A percentile compares a stretch with the other conserved stretches of the same genome.
phyloP scores from a whole-genome alignment of 2,113 vertebrate genomes.

The Eulacestoma nigropectus region DNA sequence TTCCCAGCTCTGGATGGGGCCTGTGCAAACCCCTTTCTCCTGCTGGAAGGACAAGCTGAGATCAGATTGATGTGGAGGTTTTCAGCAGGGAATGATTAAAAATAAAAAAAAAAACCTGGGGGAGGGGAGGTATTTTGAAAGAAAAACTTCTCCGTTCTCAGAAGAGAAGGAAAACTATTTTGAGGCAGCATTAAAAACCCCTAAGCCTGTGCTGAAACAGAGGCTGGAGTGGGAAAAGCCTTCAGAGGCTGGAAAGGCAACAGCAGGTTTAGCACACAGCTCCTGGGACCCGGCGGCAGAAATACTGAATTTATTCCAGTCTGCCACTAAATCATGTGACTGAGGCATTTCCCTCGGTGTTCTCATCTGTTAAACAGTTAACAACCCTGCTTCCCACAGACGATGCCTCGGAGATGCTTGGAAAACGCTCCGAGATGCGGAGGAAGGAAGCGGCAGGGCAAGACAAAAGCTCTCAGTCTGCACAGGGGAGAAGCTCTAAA shows the following conservation, averaged over 20 bases:
- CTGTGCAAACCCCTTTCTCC: constrained; percentile 19
- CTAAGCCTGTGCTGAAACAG: background rate
- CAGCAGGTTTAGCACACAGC: background rate
- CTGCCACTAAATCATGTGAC: background rate
- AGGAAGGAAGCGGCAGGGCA: background rate
- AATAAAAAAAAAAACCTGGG: background rate
- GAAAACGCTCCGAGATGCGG: background rate
- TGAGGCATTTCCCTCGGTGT: background rate
- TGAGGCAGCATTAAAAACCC: background rate
- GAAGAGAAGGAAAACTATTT: background rate
- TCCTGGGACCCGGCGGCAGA: background rate
- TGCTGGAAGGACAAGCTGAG: constrained; percentile 40
- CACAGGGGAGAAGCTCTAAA: background rate
- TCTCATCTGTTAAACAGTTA: background rate
- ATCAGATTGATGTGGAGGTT: constrained; percentile 13
- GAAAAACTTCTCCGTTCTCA: constrained; percentile 3
- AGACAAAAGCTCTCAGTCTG: background rate
- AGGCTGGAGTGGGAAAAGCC: background rate
- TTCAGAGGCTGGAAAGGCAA: background rate
- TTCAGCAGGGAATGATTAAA: constrained; percentile 48
- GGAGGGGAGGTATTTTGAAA: constrained; percentile 2
- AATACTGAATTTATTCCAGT: background rate
- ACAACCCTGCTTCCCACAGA: background rate
- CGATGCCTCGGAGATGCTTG: background rate
- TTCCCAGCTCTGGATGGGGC: constrained; percentile 33